Base-by-base conservation (phyloP, 2,888 invertebrate species). In the Apamea anceps region DNA sequence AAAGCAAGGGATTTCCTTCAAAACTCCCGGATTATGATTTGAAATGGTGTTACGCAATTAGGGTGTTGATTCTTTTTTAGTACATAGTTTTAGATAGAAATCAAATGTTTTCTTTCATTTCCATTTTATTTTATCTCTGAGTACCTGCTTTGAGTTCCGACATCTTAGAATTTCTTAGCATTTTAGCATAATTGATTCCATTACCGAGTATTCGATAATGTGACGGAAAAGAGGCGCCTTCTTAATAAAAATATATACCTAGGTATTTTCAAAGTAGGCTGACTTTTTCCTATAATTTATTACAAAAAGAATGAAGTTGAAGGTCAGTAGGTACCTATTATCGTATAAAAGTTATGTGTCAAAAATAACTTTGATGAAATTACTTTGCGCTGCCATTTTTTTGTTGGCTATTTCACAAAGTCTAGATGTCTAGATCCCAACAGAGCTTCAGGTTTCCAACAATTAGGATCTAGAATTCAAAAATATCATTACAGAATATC, bases 131-230 rank as follows among this genome's bases (percentile, higher is more conserved):
- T 60, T 48, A 48, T 48, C 6, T 48, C 57, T 37, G 48, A 32
- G 37, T 68, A 80, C n/a, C 42, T 45, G n/a, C 28, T 73, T 51
- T 28, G 4, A 75, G 37, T 82, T 82, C 42, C 18, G 60, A n/a
- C 28, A 51, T 42, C 28, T n/a, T 28, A 54, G 32, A 54, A 42
- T 42, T 25, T 42, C 37, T 60, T 60, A 15, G 10, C 28, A 82
- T 81, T 57, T 70, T 45, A 81, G 8, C 57, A 81, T 81, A 81
- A 82, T 51, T 79, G 76, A 75, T 83, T 62, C n/a, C 62, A 62
- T 83, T 79, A 76, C 21, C 21, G 15, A 51, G 15, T 32, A 45
- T 45, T 51, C 42, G 42, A 79, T 54, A 83, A 54, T 32, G 28
- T 32, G 28, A 42, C 18, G 4, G 48, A 51, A 42, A 62, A 21